Base-by-base conservation (phyloP, 2,797 vertebrate species). In the Hypotaenidia okinawae region DNA sequence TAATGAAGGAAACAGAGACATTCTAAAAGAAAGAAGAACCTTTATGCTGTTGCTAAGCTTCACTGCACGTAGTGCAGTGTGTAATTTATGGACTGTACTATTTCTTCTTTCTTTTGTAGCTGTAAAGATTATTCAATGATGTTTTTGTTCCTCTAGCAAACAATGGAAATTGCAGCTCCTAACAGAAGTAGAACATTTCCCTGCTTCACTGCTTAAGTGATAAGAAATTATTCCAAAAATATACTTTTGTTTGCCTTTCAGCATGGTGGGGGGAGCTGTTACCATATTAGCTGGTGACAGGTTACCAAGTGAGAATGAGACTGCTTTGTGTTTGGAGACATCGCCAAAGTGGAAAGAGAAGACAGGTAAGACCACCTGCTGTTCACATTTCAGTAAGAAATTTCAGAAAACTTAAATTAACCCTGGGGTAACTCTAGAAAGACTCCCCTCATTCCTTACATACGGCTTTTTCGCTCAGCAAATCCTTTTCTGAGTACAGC, bases 211-310 rank as follows among this genome's bases (percentile, higher is more conserved):
- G 58, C 76, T 88, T 90, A 72, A 43, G 54, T 74, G 82, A 67
- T 90, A 90, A 90, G 51, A 76, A 94, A 95, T 95, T 87, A 87
- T 76, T 66, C 47, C 52, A 87, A 79, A 94, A 90, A 66, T 85
- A 86, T 4, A 35, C 39, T 82, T 61, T 55, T 45, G 22, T n/a
- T 63, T 58, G 45, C 37, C 64, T 91, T 27, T 73, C 59, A 80
- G 58, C 41, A 66, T 80, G 69, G 63, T 0, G 0, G 30, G 15
- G 28, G n/a, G 23, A 89, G 33, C 17, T 14, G 17, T 33, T 84
- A 57, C 3, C n/a, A 7, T 22, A 78, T 45, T 51, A 84, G 62
- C 74, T 79, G 63, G 55, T 84, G 43, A 79, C 61, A 84, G 89
- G 55, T 61, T 32, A 79, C 14, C 35, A 64, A 9, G 55, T n/a